Base-by-base conservation (phyloP, 2,113 vertebrate species). In the Cyphomyrus discorhynchus region DNA sequence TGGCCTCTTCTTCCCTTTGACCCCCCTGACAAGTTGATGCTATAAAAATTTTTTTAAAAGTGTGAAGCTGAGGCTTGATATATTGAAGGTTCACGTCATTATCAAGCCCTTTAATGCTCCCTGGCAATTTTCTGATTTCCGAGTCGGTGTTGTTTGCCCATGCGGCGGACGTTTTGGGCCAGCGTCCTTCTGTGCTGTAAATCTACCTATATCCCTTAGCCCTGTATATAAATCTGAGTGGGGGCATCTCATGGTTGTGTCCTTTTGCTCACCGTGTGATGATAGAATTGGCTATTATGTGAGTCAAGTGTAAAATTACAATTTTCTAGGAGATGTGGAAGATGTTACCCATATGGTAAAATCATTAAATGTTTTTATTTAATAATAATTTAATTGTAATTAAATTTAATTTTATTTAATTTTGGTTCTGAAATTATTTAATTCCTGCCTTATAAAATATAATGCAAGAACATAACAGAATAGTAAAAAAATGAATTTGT, bases 11-110 rank as follows among this genome's bases (percentile, higher is more conserved):
- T 97, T 96, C 95, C 95, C 96, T 97, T 97, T 97, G 97, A 97
- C 97, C 97, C 96, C 96, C 95, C 95, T 97, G 96, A 96, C 95
- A 96, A 96, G 96, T 97, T 96, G 96, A 97, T 96, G 97, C 96
- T 93, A 93, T 97, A 95, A 96, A 96, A 96, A 97, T 96, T 95
- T 96, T 96, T 89, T 97, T 97, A 96, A 96, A 95, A 95, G 95
- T 95, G 94, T 93, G 95, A 96, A 95, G 95, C 95, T 97, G 95
- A 96, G 95, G 94, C 96, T 95, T 98, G 97, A 98, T 98, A 97
- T 97, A 97, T 97, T 94, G 95, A 87, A 93, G 94, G 94, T 96
- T 96, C 95, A 93, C 95, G 96, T 98, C 96, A 94, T 96, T 93
- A 93, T 90, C 92, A 93, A 91, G 91, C 87, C 93, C 92, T 95